These are phyloP conservation scores for Turnix velox DNA, from an alignment of 2,113 vertebrate species.

Conservation along the genomic window DNA sequence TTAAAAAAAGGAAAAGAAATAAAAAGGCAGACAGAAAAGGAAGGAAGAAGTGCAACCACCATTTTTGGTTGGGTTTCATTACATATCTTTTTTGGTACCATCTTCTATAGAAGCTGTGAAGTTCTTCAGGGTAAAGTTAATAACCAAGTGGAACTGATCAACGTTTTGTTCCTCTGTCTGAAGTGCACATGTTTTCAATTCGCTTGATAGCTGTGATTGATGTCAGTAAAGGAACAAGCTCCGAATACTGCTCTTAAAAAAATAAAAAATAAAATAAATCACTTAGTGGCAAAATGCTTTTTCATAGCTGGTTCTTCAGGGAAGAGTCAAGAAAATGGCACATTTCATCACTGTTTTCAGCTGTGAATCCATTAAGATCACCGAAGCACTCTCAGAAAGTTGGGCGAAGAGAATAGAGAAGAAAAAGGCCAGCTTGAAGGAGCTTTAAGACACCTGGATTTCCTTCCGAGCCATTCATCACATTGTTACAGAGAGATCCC, in stretches of 20 bases:
- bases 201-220: constrained; percentile 27
- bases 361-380: neutral
- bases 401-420: neutral
- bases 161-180: constrained; percentile 8
- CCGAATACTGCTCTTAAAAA: constrained; percentile 9
- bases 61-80: neutral
- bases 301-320: neutral
- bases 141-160: constrained; percentile 25
- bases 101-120: neutral
- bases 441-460: neutral
- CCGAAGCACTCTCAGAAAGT: neutral
- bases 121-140: neutral
- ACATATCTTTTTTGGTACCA: neutral
- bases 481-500: neutral
- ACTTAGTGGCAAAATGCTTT: neutral
- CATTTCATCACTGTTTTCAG: neutral
- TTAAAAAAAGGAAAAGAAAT: neutral
- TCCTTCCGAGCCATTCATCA: neutral
- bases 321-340: neutral
- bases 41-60: neutral
- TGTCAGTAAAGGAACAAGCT: constrained; percentile 19
- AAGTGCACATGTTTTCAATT: constrained; percentile 56
- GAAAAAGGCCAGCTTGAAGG: neutral
- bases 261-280: neutral
- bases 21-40: neutral